Evolutionary conservation across 2,888 invertebrate species (phyloP), one percentile per base, ranked within the genome.

Genomic region (Ormyrus nitidulus): DNA sequence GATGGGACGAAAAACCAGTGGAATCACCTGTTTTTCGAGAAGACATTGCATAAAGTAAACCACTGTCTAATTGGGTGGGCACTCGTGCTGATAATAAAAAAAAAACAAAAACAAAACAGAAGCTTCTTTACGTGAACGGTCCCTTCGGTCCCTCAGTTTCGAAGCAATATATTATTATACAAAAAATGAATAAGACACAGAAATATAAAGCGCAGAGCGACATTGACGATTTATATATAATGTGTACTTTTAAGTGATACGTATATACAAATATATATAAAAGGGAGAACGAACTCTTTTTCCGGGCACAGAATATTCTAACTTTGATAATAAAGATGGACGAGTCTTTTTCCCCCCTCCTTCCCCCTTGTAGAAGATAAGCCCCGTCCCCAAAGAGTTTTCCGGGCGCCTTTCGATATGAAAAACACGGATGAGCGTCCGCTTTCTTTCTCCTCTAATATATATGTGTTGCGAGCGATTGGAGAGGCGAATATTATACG

Each of bases 241-340:
- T 48, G 59, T 61, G 6, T 71, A 71, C 48, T 72, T 72, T 76
- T 68, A 68, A 59, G 71, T 11, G 76, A 46, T 61, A 76, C 6
- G 68, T 11, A 65, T 34, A 66, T 53, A 11, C 11, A 61, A 10
- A 49, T 19, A 77, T 61, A 66, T 53, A 56, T 19, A 46, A 77
- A 58, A 65, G 10, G 65, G 64, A 48, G 11, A 46, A 59, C 56
- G 56, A 62, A 51, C 66, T 59, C 73, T 51, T 64, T 49, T 65
- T 68, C 49, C 51, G 64, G 73, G 80, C 77, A 77, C 80, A 77
- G 76, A 76, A 68, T 66, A 72, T 53, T 70, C 11, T 44, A 77
- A 81, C 73, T 77, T 76, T 74, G 74, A 73, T 81, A 77, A 81
- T 77, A 74, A 81, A 68, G 19, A 77, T 51, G 61, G 71, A 68